Evolutionary conservation across 2,797 vertebrate genomes (phyloP).

Genomic region (Sebastes iracundus): DNA sequence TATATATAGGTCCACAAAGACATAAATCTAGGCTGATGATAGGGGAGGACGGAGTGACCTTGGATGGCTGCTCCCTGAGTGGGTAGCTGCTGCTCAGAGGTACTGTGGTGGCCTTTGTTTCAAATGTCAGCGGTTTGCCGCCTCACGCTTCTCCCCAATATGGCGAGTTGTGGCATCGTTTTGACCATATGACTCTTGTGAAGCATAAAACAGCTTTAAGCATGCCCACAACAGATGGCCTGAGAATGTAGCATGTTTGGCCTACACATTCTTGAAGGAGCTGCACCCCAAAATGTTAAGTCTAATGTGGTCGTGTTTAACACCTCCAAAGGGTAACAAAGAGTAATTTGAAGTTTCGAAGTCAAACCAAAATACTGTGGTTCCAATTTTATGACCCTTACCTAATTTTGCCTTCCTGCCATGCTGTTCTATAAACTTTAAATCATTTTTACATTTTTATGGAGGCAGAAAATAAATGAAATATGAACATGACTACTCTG

Average conservation of each 20-base stretch:
- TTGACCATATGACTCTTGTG: neutral
- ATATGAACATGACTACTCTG: neutral
- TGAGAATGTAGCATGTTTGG: neutral
- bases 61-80: neutral
- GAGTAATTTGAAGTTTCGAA: neutral
- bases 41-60: neutral
- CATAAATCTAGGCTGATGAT: constrained; percentile 27
- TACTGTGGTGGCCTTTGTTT: constrained; percentile 28
- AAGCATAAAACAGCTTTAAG: constrained; percentile 18
- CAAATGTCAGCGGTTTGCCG: constrained; percentile 34
- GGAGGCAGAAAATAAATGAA: neutral
- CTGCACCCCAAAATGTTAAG: neutral
- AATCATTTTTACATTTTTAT: neutral
- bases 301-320: constrained; percentile 7
- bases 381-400: neutral
- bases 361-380: neutral
- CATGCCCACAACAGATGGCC: constrained; percentile 1
- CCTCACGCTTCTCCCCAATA: constrained; percentile 15
- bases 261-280: constrained; percentile 1
- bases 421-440: neutral
- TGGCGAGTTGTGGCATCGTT: neutral
- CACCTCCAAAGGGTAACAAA: neutral
- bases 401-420: neutral
- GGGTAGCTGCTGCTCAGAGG: constrained; percentile 10
- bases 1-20: constrained; percentile 18